phyloP scores from a whole-genome alignment of 1,140 invertebrate species.

The Galendromus occidentalis region DNA sequence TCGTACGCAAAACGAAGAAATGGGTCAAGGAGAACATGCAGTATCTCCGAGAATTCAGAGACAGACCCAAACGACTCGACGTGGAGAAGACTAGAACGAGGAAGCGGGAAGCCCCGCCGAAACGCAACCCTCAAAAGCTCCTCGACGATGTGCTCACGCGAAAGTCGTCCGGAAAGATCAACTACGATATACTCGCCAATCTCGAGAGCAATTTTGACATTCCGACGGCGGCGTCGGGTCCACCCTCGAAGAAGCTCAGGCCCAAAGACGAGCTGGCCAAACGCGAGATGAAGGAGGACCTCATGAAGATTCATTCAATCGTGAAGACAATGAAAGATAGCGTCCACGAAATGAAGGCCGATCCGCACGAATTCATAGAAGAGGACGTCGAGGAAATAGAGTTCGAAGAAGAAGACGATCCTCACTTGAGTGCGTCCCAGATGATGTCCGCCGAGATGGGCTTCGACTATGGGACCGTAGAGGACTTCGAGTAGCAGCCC shows the following conservation, averaged over 20 bases:
- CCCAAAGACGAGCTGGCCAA: not conserved
- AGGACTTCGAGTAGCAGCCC: not conserved
- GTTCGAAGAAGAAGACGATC: not conserved
- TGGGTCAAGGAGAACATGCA: slow-evolving; percentile 20
- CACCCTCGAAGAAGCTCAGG: not conserved
- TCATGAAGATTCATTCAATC: not conserved
- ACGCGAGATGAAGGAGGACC: not conserved
- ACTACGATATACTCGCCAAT: slow-evolving; percentile 84
- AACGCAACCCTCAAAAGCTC: slow-evolving; percentile 32
- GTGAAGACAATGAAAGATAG: not conserved
- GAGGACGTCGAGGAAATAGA: slow-evolving; percentile 13
- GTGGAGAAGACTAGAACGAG: slow-evolving; percentile 51
- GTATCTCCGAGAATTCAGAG: slow-evolving; percentile 22
- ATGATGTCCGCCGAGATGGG: slow-evolving; percentile 7
- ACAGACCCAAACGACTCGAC: slow-evolving; percentile 18
- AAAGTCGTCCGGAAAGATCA: slow-evolving; percentile 85
- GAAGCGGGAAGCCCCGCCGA: slow-evolving; percentile 82
- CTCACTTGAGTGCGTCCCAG: not conserved
- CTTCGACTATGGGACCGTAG: not conserved
- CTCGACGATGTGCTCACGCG: slow-evolving; percentile 35
- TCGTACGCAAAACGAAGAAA: slow-evolving; percentile 53
- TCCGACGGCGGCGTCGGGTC: not conserved
- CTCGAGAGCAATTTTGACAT: slow-evolving; percentile 33
- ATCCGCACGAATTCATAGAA: not conserved
- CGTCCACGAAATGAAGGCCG: not conserved